Base-by-base conservation (phyloP, 2,888 invertebrate genomes). In the Chrysina gloriosa region DNA sequence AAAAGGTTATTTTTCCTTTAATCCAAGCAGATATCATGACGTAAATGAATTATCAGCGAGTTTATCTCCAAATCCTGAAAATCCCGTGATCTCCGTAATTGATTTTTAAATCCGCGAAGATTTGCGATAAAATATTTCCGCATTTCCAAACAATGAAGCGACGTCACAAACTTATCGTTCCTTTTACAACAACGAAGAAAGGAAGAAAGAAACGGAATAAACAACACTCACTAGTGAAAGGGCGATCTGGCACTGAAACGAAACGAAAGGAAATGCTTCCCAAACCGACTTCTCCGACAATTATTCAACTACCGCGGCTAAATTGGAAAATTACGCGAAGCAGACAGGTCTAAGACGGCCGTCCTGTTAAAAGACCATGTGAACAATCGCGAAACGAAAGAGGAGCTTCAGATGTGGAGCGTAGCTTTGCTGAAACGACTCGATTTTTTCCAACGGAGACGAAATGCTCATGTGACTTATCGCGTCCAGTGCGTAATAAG, bases 241-340 rank as follows among this genome's bases (percentile, higher is more conserved):
- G 6, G 6, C 21, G 19, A 1, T 16, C 6, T 45, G 9, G 31
- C 7, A 52, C 29, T 34, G 31, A 9, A 19, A 31, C 16, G 7
- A 19, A 6, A 52, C 7, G 2, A 21, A 21, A 19, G 45, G 19
- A 45, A 45, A 16, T 19, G 45, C 45, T 45, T 7, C 14, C 31
- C 9, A 11, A 3, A 31, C 7, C 27, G 19, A 52, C 29, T 5
- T 7, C 2, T 3, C 45, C 5, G 19, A 14, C 7, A 63, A 63
- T 63, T 63, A 16, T 29, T 63, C 31, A 63, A 63, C 29, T n/a
- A 7, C 29, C 6, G 6, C 39, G 3, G 27, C 7, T 29, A 45
- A 63, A 63, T 63, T 63, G 31, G n/a, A 63, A 63, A 47, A 63
- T 63, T 63, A 63, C 63, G 4, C 21, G 9, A 9, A 21, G 19